phyloP scores from a whole-genome alignment of 2,797 vertebrate genomes.

The Platalea minor region DNA sequence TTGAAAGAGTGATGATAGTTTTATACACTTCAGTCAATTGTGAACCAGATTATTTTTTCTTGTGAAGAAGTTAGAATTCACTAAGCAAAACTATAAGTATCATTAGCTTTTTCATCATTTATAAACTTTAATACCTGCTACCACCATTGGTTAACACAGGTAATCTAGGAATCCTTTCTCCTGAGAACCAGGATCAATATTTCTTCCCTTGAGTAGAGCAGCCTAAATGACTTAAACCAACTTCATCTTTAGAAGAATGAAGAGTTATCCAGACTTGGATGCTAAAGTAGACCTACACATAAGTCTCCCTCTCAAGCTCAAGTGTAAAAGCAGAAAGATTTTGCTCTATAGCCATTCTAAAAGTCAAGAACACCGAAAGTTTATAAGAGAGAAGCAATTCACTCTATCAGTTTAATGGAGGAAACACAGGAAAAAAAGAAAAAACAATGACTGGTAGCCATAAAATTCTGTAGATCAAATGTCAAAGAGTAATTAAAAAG shows the following conservation, averaged over 20 bases:
- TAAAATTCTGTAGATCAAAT: slow-evolving; percentile 19
- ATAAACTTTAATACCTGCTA: background rate
- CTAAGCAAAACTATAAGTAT: background rate
- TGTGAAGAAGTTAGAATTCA: background rate
- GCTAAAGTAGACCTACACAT: background rate
- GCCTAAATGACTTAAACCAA: background rate
- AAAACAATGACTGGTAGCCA: background rate
- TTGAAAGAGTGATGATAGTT: background rate
- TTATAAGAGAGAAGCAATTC: background rate
- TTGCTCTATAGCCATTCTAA: background rate
- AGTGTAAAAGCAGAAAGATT: background rate
- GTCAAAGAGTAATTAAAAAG: slow-evolving; percentile 50
- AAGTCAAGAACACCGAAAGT: background rate
- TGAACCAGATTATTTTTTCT: background rate
- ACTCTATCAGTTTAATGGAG: background rate
- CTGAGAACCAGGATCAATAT: background rate
- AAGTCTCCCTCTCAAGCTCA: background rate
- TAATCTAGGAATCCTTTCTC: background rate
- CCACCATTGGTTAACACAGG: background rate
- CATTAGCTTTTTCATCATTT: background rate
- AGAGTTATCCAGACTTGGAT: background rate
- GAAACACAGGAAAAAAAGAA: background rate
- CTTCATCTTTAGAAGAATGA: background rate
- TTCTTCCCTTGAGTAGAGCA: background rate
- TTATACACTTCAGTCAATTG: background rate